A percentile compares a stretch with the other conserved stretches of the same genome.
Evolutionary conservation across 1,140 invertebrate genomes (phyloP).

Genomic region (Bombyx mandarina): DNA sequence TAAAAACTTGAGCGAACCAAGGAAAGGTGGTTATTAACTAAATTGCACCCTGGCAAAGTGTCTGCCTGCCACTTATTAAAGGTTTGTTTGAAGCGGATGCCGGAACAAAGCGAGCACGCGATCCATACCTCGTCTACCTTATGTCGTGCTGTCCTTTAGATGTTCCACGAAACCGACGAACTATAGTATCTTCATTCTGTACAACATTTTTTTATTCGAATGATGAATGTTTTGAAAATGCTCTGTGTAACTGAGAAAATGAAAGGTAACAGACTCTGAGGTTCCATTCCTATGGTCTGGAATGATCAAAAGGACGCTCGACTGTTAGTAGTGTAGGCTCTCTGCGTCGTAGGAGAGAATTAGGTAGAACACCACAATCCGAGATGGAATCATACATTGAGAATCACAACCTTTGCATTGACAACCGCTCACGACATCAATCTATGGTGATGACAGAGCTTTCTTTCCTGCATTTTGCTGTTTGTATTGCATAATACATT

Average conservation of each 20-base stretch:
- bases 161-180: background rate
- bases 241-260: background rate
- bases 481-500: too few relatives aligned
- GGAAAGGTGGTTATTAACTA: constrained; percentile 30
- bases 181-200: background rate
- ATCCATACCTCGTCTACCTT: constrained; percentile 48
- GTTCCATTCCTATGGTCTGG: too few relatives aligned
- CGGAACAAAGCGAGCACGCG: constrained; percentile 55
- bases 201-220: background rate
- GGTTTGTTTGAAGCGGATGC: constrained; percentile 38
- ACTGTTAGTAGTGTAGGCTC: too few relatives aligned
- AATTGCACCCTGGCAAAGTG: constrained; percentile 35
- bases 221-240: background rate
- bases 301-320: too few relatives aligned
- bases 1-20: constrained; percentile 20
- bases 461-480: too few relatives aligned
- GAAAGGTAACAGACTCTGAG: too few relatives aligned
- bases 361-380: too few relatives aligned
- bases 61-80: constrained; percentile 33
- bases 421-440: too few relatives aligned
- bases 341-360: too few relatives aligned
- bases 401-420: too few relatives aligned
- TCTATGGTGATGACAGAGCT: too few relatives aligned
- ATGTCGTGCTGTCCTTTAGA: constrained; percentile 32
- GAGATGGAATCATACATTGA: too few relatives aligned